A percentile compares a stretch with the other conserved stretches of the same genome.
Evolutionary conservation across 2,888 invertebrate genomes (phyloP).

Genomic region (Fragum fragum): DNA sequence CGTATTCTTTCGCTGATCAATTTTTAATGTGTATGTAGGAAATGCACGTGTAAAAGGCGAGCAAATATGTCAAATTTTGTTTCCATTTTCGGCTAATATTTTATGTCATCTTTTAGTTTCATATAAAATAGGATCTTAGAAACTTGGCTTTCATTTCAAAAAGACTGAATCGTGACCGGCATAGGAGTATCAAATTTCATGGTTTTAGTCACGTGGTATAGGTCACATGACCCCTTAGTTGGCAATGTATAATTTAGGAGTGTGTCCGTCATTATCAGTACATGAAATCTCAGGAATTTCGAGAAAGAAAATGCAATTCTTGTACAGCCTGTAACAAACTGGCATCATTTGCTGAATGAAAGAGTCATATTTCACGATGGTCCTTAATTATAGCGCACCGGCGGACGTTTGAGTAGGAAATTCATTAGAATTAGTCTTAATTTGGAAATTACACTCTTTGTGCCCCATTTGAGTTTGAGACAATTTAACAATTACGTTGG

Average conservation of each 20-base stretch:
- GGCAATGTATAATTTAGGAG: constrained; percentile 29
- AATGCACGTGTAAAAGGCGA: too few relatives aligned
- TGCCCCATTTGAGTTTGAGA: constrained; percentile 50
- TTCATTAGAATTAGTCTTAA: constrained; percentile 50
- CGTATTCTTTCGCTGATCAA: too few relatives aligned
- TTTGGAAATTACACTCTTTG: constrained; percentile 60
- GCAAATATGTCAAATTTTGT: too few relatives aligned
- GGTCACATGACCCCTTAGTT: constrained; percentile 20
- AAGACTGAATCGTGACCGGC: constrained; percentile 3
- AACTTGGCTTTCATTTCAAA: too few relatives aligned
- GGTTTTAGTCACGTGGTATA: constrained; percentile 1
- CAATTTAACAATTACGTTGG: constrained; percentile 45
- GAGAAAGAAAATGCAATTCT: background rate
- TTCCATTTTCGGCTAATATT: too few relatives aligned
- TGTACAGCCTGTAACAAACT: constrained; percentile 17
- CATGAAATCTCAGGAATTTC: background rate
- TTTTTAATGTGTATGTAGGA: too few relatives aligned
- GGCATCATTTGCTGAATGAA: constrained; percentile 29
- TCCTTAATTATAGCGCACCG: constrained; percentile 48
- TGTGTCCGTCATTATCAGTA: constrained; percentile 20
- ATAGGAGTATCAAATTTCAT: constrained; percentile 7
- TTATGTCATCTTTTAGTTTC: too few relatives aligned
- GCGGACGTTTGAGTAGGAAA: constrained; percentile 30
- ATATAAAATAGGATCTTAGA: too few relatives aligned
- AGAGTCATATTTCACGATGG: constrained; percentile 53